Conservation (phyloP, 2,797 vertebrate species). For the Eulemur rubriventer region DNA sequence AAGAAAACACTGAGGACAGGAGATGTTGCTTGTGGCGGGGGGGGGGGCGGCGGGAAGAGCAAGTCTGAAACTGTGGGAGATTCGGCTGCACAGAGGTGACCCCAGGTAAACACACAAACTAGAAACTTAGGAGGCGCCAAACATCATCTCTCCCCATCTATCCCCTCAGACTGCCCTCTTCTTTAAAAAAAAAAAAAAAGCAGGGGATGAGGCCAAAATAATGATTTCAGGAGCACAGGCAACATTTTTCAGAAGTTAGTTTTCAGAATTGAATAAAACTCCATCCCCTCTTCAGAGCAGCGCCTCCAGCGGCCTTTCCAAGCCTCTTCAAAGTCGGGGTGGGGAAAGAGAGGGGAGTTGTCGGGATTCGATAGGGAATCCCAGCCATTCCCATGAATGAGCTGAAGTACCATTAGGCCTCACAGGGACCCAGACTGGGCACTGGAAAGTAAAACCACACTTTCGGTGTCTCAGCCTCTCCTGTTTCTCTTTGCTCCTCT, state of each 20-base stretch:
- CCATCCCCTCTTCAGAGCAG: not conserved
- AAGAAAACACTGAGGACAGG: slow-evolving; percentile 31
- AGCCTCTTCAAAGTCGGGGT: not conserved
- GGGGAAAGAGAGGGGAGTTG: not conserved
- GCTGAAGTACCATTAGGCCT: not conserved
- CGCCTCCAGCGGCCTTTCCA: not conserved
- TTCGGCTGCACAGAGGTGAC: not conserved
- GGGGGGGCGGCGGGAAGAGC: not conserved
- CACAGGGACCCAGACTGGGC: not conserved
- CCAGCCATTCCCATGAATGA: not conserved
- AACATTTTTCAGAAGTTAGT: not conserved
- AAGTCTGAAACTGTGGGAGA: slow-evolving; percentile 23
- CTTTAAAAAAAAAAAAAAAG: not conserved
- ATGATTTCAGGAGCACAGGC: not conserved
- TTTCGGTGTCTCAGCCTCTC: not conserved
- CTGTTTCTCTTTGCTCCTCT: not conserved
- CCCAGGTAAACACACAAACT: not conserved
- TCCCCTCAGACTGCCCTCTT: not conserved
- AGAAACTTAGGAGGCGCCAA: not conserved
- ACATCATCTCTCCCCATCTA: not conserved
- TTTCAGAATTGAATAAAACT: not conserved
- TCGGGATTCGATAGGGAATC: not conserved
- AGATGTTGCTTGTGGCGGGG: not conserved
- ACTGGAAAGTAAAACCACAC: not conserved
- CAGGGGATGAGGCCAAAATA: not conserved